Conservation (phyloP, 53 echinoderm and acorn worm genomes). For the Actinopyga echinites region DNA sequence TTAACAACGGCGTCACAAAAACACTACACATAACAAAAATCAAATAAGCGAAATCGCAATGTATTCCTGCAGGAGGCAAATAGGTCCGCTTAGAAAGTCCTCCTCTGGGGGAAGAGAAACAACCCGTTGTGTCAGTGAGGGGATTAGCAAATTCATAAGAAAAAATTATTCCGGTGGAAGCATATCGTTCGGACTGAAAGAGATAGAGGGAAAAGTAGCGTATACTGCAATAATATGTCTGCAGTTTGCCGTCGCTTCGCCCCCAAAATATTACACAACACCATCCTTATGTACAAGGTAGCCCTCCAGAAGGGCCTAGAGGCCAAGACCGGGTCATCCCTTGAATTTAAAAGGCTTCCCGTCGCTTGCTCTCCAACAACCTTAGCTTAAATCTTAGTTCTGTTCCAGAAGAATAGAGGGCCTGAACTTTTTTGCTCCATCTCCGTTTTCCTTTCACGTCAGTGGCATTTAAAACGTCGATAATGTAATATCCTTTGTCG, state of each 20-base stretch:
- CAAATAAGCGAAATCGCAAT: neutral
- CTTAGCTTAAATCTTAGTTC: conserved; percentile 16
- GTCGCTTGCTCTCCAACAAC: conserved; percentile 3
- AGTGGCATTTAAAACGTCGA: neutral
- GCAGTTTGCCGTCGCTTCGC: no score
- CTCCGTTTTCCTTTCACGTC: neutral
- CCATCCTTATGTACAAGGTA: no score
- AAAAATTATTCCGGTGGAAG: no score
- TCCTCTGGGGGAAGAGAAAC: neutral
- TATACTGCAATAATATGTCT: no score
- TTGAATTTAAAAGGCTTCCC: conserved; percentile 13
- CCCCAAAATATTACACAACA: no score
- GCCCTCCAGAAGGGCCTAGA: no score
- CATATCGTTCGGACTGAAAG: no score
- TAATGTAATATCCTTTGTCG: conserved; percentile 15
- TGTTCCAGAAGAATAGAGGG: neutral
- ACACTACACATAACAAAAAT: neutral
- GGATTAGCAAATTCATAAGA: no score
- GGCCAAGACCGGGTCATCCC: neutral
- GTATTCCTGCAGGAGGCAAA: neutral
- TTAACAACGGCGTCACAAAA: neutral
- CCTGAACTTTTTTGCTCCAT: neutral
- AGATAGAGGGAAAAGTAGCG: no score
- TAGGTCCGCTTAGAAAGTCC: neutral
- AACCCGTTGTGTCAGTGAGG: no score